These are phyloP conservation scores for Pelodytes ibericus DNA, from an alignment of 2,797 vertebrate genomes.

Conservation along the genomic window DNA sequence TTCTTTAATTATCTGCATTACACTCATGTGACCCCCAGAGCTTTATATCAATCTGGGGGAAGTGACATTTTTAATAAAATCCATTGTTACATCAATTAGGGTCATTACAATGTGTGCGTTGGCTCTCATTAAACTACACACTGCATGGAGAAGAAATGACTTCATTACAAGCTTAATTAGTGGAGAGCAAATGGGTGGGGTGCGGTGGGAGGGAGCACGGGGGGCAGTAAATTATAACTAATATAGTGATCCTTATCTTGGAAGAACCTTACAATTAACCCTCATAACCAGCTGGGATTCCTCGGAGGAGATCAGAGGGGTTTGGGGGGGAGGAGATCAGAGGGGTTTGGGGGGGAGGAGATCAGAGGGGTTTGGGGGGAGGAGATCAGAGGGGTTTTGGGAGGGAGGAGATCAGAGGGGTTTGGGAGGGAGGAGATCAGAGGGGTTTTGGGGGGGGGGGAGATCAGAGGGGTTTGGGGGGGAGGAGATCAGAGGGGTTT, in stretches of 20 bases:
- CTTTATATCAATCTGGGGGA: constrained; percentile 8
- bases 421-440: too few relatives aligned
- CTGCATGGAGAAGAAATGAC: constrained; percentile 52
- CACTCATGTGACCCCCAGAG: background rate
- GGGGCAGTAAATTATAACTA: background rate
- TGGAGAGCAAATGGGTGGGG: constrained; percentile 52
- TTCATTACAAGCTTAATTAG: constrained; percentile 87
- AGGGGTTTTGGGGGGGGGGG: too few relatives aligned
- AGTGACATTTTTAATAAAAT: background rate
- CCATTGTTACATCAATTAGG: constrained; percentile 24
- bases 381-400: too few relatives aligned
- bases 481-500: too few relatives aligned
- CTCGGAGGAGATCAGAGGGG: too few relatives aligned
- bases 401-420: too few relatives aligned
- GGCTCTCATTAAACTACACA: constrained; percentile 22
- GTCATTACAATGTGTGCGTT: background rate
- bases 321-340: too few relatives aligned
- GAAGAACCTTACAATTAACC: background rate
- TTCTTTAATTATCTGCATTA: too few relatives aligned
- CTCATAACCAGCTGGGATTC: background rate
- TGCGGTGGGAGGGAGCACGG: background rate
- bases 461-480: too few relatives aligned
- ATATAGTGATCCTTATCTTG: background rate
- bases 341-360: too few relatives aligned
- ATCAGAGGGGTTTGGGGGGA: too few relatives aligned